Evolutionary conservation across 2,797 vertebrate species (phyloP), one percentile per base, ranked within the genome.

Genomic region (Esox masquinongy): DNA sequence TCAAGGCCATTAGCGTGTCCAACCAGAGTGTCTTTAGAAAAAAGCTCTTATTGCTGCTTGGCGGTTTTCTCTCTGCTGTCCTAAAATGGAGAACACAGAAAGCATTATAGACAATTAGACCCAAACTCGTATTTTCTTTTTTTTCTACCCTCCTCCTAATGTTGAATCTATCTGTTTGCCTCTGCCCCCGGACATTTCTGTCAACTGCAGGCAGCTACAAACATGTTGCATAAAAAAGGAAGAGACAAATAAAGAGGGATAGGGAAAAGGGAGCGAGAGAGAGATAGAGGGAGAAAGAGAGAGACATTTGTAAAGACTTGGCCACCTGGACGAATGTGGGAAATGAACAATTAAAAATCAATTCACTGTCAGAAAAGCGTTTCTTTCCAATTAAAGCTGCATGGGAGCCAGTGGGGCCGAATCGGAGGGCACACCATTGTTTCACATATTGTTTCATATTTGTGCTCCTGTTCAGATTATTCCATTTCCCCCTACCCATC

Each of bases 81-180:
- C 78, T 74, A 82, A 84, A 84, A 87, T 78, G 94, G 96, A 95
- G 94, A 94, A 96, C 95, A 94, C 93, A 94, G 92, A 92, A 89
- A 93, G 90, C 94, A 95, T 96, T 96, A 96, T 94, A 91, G 94
- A 94, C 95, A 96, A 95, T 96, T 96, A 96, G 91, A 91, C 91
- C 82, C 91, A 93, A 96, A 94, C 92, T 95, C 94, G 91, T 93
- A 86, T 93, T 92, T 84, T 70, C 12, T 72, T 72, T 36, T 34
- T 39, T 59, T 26, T 6, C 14, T 49, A 15, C 24, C 47, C 2
- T 16, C 91, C 43, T 36, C 59, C 49, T 16, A n/a, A 22, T 73
- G 94, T 87, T 93, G 92, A 95, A 94, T 88, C 84, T 88, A 84
- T 61, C 12, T 5, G n/a, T 61, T 24, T 87, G 67, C 92, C 94